These are phyloP conservation scores for Peromyscus californicus DNA, from an alignment of 2,113 vertebrate species.

Conservation along the genomic window DNA sequence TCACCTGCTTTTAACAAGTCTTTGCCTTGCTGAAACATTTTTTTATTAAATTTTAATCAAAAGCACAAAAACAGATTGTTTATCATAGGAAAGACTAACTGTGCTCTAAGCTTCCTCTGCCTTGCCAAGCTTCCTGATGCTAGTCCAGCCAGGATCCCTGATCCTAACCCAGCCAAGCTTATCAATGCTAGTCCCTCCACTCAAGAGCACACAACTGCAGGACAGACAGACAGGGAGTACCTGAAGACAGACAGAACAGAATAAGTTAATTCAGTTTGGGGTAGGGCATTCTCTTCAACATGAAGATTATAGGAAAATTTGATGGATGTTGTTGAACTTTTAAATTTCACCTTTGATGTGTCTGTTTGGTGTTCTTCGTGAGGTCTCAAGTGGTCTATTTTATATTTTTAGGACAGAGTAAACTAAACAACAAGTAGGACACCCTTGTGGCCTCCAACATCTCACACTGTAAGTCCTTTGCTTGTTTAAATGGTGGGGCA, in stretches of 20 bases:
- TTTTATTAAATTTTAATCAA: constrained; percentile 91
- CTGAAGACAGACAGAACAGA: rapidly evolving
- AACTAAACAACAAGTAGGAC: rapidly evolving
- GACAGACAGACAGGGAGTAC: not conserved
- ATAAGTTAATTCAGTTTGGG: rapidly evolving
- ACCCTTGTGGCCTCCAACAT: too few species aligned
- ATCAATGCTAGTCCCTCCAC: constrained; percentile 59
- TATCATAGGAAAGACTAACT: constrained; percentile 81
- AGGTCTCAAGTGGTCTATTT: rapidly evolving
- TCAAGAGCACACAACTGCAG: not conserved
- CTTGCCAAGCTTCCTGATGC: constrained; percentile 48
- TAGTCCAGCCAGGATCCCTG: not conserved
- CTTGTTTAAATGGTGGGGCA: not conserved
- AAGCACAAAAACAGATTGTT: constrained; percentile 88
- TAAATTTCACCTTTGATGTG: too few species aligned
- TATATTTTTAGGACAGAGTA: not conserved
- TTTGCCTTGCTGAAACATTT: constrained; percentile 83
- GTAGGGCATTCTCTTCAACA: not conserved
- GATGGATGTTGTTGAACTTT: rapidly evolving
- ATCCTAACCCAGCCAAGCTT: constrained; percentile 6
- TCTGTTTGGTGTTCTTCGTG: not conserved
- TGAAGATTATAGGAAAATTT: not conserved
- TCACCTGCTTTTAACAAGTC: constrained; percentile 87
- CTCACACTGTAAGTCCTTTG: rapidly evolving
- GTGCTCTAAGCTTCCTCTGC: constrained; percentile 56